A percentile compares a stretch with the other conserved stretches of the same genome.
Conservation (phyloP, 2,797 vertebrate genomes). For the Geotrypetes seraphini region DNA sequence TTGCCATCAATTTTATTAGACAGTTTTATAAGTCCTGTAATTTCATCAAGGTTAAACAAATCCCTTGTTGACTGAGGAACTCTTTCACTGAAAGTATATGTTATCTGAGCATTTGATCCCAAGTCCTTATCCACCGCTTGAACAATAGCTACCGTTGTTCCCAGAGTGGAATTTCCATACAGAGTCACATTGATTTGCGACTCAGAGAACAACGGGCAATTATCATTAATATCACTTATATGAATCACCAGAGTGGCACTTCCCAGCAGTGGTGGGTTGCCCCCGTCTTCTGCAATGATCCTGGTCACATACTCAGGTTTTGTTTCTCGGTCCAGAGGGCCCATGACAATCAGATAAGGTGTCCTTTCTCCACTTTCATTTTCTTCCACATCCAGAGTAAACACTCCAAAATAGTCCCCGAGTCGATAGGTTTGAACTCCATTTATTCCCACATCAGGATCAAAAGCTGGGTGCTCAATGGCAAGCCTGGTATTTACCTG, state of each 20-base stretch:
- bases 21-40: conserved; percentile 72
- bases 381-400: conserved; percentile 90
- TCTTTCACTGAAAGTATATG: conserved; percentile 87
- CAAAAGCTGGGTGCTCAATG: conserved; percentile 84
- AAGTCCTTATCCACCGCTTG: conserved; percentile 81
- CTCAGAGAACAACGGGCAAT: conserved; percentile 81
- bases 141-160: conserved; percentile 63
- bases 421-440: conserved; percentile 91
- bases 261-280: conserved; percentile 75
- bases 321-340: conserved; percentile 77
- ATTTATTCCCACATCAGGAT: conserved; percentile 75
- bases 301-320: conserved; percentile 81
- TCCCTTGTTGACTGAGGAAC: conserved; percentile 70
- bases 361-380: conserved; percentile 86
- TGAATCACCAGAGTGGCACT: conserved; percentile 81
- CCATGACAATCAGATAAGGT: conserved; percentile 86
- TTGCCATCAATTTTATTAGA: conserved; percentile 65
- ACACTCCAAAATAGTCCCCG: conserved; percentile 79
- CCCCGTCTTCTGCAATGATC: conserved; percentile 89
- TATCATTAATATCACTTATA: conserved; percentile 91
- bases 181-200: conserved; percentile 77
- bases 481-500: conserved; percentile 77
- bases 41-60: conserved; percentile 78
- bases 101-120: conserved; percentile 81
- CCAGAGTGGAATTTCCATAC: conserved; percentile 78